phyloP scores from a whole-genome alignment of 1,140 invertebrate genomes.

The Portunus trituberculatus region DNA sequence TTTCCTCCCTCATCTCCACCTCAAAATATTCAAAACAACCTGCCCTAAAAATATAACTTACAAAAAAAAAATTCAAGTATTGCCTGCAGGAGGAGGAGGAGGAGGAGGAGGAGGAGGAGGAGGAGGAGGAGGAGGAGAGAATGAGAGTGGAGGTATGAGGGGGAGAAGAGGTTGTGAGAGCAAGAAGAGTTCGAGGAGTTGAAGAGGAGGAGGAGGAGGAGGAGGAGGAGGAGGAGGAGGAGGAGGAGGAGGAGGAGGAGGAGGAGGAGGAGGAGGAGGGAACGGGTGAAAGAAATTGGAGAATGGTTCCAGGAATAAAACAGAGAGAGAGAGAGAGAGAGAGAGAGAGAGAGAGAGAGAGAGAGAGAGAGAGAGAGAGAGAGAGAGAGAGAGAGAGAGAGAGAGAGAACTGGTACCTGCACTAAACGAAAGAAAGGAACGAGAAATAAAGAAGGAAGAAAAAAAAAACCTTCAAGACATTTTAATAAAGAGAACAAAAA shows the following conservation, averaged over 20 bases:
- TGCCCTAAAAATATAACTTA: not conserved
- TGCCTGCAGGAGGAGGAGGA: not conserved
- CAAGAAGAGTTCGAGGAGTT: constrained; percentile 8
- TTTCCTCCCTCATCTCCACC: not conserved
- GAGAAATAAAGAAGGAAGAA: no score
- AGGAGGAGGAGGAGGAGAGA: not conserved
- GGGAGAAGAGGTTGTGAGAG: not conserved
- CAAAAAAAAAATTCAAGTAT: not conserved
- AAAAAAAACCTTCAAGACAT: no score
- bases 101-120: not conserved
- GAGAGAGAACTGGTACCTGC: no score
- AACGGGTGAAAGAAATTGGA: not conserved
- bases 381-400: no score
- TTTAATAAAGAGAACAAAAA: no score
- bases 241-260: constrained; percentile 16
- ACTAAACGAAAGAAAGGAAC: no score
- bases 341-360: no score
- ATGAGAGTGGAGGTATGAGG: not conserved
- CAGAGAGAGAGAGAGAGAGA: no score
- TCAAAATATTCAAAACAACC: not conserved
- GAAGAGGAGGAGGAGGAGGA: constrained; percentile 17
- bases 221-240: constrained; percentile 7
- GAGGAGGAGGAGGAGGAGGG: constrained; percentile 7
- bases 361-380: no score
- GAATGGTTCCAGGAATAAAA: no score